These are phyloP conservation scores for Scarus forsteni DNA, from an alignment of 2,797 vertebrate species.

Conservation along the genomic window DNA sequence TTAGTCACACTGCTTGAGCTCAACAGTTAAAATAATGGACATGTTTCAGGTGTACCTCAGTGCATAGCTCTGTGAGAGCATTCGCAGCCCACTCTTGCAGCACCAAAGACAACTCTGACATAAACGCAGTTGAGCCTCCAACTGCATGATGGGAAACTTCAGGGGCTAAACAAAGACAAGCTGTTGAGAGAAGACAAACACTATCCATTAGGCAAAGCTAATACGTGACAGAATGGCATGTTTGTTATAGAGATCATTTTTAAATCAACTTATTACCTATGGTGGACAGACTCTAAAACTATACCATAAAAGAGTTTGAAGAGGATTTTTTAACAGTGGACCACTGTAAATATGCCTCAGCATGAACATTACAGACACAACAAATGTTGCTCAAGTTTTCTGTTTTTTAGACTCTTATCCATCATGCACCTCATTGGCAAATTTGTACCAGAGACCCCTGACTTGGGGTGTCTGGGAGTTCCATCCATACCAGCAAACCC, in stretches of 20 bases:
- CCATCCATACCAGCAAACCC: too few relatives aligned
- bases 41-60: conserved; percentile 66
- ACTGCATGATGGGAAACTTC: conserved; percentile 70
- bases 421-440: too few relatives aligned
- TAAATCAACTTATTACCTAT: not conserved
- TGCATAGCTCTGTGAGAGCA: conserved; percentile 67
- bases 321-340: too few relatives aligned
- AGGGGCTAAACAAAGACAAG: conserved; percentile 10
- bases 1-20: not conserved
- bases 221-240: not conserved
- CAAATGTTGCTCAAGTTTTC: too few relatives aligned
- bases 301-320: too few relatives aligned
- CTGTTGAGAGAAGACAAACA: conserved; percentile 19
- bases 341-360: too few relatives aligned
- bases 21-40: not conserved
- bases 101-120: conserved; percentile 80
- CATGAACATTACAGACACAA: too few relatives aligned
- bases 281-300: too few relatives aligned
- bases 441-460: too few relatives aligned
- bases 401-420: too few relatives aligned
- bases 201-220: not conserved
- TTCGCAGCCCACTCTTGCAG: conserved; percentile 69
- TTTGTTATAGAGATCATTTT: conserved; percentile 13
- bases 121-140: conserved; percentile 79
- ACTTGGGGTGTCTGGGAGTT: too few relatives aligned